A percentile compares a stretch with the other conserved stretches of the same genome.
These are phyloP conservation scores for Vanessa atalanta DNA, from an alignment of 1,140 invertebrate species.

Conservation along the genomic window DNA sequence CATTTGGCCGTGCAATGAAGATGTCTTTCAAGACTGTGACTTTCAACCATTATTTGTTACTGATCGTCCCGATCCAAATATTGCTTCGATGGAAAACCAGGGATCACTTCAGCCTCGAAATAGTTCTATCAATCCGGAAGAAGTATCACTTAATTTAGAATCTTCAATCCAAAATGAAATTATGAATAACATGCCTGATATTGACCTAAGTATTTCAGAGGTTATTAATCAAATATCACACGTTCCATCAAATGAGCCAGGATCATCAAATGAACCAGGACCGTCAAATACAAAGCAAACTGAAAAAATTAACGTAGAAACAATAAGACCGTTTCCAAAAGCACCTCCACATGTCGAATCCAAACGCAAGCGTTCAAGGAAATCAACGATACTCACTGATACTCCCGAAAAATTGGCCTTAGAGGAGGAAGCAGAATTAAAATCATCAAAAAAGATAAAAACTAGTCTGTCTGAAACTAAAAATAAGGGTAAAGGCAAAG, in stretches of 20 bases:
- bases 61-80: slow-evolving; percentile 34
- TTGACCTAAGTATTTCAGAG: slow-evolving; percentile 11
- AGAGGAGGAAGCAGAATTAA: too few relatives aligned
- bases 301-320: slow-evolving; percentile 13
- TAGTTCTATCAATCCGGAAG: slow-evolving; percentile 9
- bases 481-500: too few relatives aligned
- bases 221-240: slow-evolving; percentile 15
- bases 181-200: slow-evolving; percentile 10
- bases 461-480: too few relatives aligned
- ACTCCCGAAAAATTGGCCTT: too few relatives aligned
- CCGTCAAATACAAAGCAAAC: slow-evolving; percentile 10
- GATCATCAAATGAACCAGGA: slow-evolving; percentile 1
- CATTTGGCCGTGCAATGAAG: slow-evolving; percentile 32
- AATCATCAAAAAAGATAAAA: too few relatives aligned
- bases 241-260: slow-evolving; percentile 6
- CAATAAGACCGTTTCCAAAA: slow-evolving; percentile 20
- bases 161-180: slow-evolving; percentile 13
- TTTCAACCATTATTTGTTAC: slow-evolving; percentile 39
- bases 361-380: slow-evolving; percentile 18
- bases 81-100: slow-evolving; percentile 19
- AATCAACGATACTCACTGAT: too few relatives aligned
- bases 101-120: slow-evolving; percentile 13
- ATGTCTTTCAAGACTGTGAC: slow-evolving; percentile 35
- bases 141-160: slow-evolving; percentile 17
- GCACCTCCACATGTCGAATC: slow-evolving; percentile 8